Conservation (phyloP, 2,888 invertebrate species). For the Watsonalla cultraria region DNA sequence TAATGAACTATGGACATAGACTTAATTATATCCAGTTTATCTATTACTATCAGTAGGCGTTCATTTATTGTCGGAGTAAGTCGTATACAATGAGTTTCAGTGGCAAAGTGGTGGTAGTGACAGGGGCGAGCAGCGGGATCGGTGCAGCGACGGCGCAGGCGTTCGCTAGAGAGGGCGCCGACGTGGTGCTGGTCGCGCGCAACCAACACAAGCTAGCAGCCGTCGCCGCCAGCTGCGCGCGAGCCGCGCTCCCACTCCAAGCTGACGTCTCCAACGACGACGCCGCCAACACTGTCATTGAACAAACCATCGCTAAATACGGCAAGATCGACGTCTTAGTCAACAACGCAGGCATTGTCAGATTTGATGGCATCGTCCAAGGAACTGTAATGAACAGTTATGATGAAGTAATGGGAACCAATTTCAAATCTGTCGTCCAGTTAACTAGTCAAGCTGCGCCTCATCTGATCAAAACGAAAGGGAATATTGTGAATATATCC, state of each 20-base stretch:
- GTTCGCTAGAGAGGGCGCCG: slow-evolving; percentile 23
- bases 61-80: too few species aligned
- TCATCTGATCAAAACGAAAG: slow-evolving; percentile 31
- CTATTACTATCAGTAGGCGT: too few species aligned
- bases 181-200: slow-evolving; percentile 21
- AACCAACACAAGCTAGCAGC: slow-evolving; percentile 15
- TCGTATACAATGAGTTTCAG: slow-evolving; percentile 20
- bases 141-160: slow-evolving; percentile 23
- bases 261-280: slow-evolving; percentile 28
- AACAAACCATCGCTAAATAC: slow-evolving; percentile 18
- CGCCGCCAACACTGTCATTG: slow-evolving; percentile 17
- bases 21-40: too few species aligned
- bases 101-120: slow-evolving; percentile 25
- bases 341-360: slow-evolving; percentile 29
- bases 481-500: slow-evolving; percentile 35
- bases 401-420: slow-evolving; percentile 15
- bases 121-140: slow-evolving; percentile 31
- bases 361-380: slow-evolving; percentile 13
- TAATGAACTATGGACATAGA: too few species aligned
- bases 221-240: slow-evolving; percentile 10
- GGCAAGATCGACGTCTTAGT: slow-evolving; percentile 29
- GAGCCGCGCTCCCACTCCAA: slow-evolving; percentile 13
- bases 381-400: slow-evolving; percentile 15
- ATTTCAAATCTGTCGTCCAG: slow-evolving; percentile 23
- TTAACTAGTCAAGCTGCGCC: slow-evolving; percentile 28